Evolutionary conservation across 1,140 invertebrate species (phyloP), one percentile per base, ranked within the genome.

Genomic region (Gyrodactylus bullatarudis): DNA sequence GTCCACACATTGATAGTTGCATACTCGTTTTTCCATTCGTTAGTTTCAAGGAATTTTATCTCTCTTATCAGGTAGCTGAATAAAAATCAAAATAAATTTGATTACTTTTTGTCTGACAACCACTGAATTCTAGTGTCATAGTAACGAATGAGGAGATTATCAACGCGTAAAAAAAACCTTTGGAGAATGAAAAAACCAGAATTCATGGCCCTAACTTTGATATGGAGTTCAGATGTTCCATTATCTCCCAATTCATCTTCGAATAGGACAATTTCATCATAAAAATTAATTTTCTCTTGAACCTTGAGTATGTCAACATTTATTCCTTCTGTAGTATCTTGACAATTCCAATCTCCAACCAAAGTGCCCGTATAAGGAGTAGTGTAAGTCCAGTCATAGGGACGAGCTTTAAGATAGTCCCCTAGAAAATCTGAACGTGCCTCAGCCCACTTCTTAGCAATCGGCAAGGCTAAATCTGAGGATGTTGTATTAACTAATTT

Each of bases 221-320:
- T 20, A 20, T 20, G n/a, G 24, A 73, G 23, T 26, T 73, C 22
- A 34, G 26, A 22, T 2, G 19, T 25, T 23, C 94, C 94, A 84
- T 97, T 90, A 83, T 99, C 94, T 78, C 95, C 91, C 70, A 99
- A 81, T 82, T 99, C 94, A 84, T 99, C 94, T 83, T 98, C 94
- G 83, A 89, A 99, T 0, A 99, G 82, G 23, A 87, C 86, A 26
- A 98, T 81, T 80, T 96, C 90, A 76, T 89, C 86, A 81, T 91
- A 97, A 79, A 96, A 97, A 0, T 91, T 79, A 74, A 99, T 97
- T 78, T 88, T 86, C 74, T 98, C 92, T 78, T 86, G 86, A 75
- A 85, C 83, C 81, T 89, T 93, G 23, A 99, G 81, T 78, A 89
- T 87, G 76, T 95, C 88, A 75, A 92, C 83, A 81, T 99, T 85